Base-by-base conservation (phyloP, 2,113 vertebrate species). In the Barnardius zonarius region DNA sequence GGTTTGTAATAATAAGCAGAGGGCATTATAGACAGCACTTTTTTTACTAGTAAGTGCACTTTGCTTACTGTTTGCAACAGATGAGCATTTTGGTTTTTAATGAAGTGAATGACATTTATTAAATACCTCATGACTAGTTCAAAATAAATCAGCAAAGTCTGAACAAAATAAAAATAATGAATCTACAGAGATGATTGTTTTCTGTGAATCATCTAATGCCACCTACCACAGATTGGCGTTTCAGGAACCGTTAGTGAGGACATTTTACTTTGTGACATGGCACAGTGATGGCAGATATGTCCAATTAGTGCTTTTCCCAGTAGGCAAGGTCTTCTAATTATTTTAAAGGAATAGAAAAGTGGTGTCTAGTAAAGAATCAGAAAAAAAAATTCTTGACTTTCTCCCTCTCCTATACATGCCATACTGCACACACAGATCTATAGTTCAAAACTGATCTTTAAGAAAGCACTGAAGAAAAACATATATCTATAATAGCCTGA, bases 61-160 rank as follows among this genome's bases (percentile, higher is more conserved):
- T 88, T 67, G 67, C 88, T 95, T 96, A 82, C n/a, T 96, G n/a
- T 93, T 97, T 97, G 48, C 39, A 96, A 85, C 22, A 92, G 75
- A 85, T 86, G 20, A 94, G 61, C 97, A 96, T n/a, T 90, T 97
- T 31, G 51, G 6, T 91, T 97, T 92, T 97, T 98, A 97, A 98
- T 97, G 81, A 97, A 93, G 85, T 95, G 80, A 96, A 95, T 98
- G 98, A 96, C 96, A 98, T 98, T 98, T 98, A 96, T 95, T 96
- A 97, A 96, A 83, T 97, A 95, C 78, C 69, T 28, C 43, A 90
- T 79, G 79, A 95, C 76, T 95, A 95, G 66, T 88, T 94, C 85
- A 90, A 96, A 96, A 92, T 75, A 95, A 94, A 95, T 90, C 83
- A 90, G 67, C 33, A 63, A 87, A 83, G 48, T 69, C 61, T 85